These are phyloP conservation scores for Rousettus madagascariensis DNA, from an alignment of 2,797 vertebrate genomes.

Conservation along the genomic window DNA sequence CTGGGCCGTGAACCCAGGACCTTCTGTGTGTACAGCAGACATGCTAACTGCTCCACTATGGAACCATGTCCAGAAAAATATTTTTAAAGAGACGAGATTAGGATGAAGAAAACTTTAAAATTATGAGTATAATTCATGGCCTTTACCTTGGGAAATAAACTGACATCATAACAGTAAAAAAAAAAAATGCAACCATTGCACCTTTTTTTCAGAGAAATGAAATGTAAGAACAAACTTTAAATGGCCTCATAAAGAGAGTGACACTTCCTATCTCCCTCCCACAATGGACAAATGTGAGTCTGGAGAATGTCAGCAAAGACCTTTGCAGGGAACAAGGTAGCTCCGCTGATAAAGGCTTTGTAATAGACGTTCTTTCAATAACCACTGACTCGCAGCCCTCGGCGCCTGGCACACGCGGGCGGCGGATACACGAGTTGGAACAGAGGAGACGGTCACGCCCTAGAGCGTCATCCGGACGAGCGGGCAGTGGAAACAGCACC, in stretches of 20 bases:
- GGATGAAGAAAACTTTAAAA: neutral
- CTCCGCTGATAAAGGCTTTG: neutral
- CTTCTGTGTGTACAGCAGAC: too few relatives aligned
- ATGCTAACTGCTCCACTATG: too few relatives aligned
- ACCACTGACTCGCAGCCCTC: fast-evolving
- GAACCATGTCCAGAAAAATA: neutral
- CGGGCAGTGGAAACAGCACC: neutral
- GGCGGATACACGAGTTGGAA: fast-evolving
- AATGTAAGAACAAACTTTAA: neutral
- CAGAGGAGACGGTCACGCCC: neutral
- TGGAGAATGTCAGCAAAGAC: fast-evolving
- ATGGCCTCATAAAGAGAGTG: neutral
- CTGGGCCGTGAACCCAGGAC: too few relatives aligned
- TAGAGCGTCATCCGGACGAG: fast-evolving
- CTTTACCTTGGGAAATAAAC: neutral
- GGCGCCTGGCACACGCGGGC: neutral
- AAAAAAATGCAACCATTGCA: neutral
- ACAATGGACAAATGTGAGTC: fast-evolving
- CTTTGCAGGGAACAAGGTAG: neutral
- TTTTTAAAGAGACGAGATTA: neutral
- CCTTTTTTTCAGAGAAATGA: neutral
- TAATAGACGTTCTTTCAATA: fast-evolving
- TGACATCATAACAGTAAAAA: neutral
- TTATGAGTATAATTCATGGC: neutral
- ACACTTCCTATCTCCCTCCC: fast-evolving